These are phyloP conservation scores for Phoenicopterus ruber DNA, from an alignment of 2,113 vertebrate species.

Conservation along the genomic window DNA sequence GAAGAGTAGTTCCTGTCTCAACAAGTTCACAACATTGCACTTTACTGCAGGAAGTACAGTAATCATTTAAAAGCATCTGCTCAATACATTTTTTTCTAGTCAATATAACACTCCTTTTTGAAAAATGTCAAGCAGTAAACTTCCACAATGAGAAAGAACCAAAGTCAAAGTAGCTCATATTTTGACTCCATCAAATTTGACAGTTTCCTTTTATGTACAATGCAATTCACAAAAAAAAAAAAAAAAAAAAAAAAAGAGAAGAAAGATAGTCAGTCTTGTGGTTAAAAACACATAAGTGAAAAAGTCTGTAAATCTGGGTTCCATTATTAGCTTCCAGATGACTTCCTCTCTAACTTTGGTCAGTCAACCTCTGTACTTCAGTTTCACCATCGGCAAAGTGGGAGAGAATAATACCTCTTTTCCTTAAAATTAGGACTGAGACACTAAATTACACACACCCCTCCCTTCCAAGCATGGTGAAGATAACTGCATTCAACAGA, in stretches of 20 bases:
- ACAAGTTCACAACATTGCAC: neutral
- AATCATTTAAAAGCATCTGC: neutral
- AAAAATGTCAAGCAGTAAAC: neutral
- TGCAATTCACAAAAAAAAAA: neutral
- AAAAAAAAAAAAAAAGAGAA: neutral
- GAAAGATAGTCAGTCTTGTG: neutral
- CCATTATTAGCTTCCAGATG: constrained; percentile 13
- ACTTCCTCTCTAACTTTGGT: neutral
- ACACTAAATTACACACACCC: neutral
- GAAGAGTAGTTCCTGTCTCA: neutral
- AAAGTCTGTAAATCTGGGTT: constrained; percentile 1
- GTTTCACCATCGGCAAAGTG: neutral
- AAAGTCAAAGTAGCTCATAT: neutral
- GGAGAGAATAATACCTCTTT: neutral
- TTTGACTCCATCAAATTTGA: constrained; percentile 1
- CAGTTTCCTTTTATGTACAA: neutral
- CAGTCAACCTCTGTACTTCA: neutral
- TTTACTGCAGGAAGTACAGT: neutral
- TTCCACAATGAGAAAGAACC: neutral
- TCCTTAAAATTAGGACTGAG: neutral
- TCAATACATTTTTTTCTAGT: neutral
- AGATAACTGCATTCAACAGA: neutral
- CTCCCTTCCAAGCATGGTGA: neutral
- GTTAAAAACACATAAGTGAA: constrained; percentile 18
- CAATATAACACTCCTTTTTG: neutral